These are phyloP conservation scores for Pristiophorus japonicus DNA, from an alignment of 2,113 vertebrate genomes.

Conservation along the genomic window DNA sequence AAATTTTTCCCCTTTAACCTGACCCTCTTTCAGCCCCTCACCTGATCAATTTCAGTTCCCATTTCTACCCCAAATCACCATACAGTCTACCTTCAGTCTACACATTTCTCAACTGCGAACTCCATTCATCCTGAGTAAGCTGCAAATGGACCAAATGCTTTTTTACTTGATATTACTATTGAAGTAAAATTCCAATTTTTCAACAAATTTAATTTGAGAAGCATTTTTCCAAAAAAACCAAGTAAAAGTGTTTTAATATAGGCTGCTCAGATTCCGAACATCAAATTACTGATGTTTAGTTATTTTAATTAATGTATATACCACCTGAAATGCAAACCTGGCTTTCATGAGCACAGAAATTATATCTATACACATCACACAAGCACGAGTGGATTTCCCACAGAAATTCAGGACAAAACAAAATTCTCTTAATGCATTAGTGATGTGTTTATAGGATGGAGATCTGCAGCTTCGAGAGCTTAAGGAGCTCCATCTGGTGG, in stretches of 20 bases:
- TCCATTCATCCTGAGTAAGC: not conserved
- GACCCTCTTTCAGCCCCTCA: not conserved
- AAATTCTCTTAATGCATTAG: not conserved
- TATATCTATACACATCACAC: not conserved
- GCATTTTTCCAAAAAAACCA: too few relatives aligned
- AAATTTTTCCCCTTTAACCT: not conserved
- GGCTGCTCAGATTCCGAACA: not conserved
- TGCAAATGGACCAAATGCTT: not conserved
- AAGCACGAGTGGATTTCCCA: not conserved
- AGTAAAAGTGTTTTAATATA: not conserved
- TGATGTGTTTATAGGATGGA: not conserved
- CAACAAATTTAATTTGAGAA: not conserved
- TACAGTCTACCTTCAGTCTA: not conserved
- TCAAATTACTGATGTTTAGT: not conserved
- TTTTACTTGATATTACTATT: not conserved
- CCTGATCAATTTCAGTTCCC: not conserved
- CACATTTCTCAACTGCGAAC: not conserved
- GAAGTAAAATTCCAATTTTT: not conserved
- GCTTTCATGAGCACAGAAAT: not conserved
- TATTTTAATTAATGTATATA: not conserved
- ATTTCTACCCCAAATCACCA: not conserved
- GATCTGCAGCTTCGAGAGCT: not conserved
- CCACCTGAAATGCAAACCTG: not conserved
- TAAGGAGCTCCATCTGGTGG: not conserved
- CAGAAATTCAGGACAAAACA: not conserved